These are phyloP conservation scores for Neostethus bicornis DNA, from an alignment of 2,797 vertebrate species.

Conservation along the genomic window DNA sequence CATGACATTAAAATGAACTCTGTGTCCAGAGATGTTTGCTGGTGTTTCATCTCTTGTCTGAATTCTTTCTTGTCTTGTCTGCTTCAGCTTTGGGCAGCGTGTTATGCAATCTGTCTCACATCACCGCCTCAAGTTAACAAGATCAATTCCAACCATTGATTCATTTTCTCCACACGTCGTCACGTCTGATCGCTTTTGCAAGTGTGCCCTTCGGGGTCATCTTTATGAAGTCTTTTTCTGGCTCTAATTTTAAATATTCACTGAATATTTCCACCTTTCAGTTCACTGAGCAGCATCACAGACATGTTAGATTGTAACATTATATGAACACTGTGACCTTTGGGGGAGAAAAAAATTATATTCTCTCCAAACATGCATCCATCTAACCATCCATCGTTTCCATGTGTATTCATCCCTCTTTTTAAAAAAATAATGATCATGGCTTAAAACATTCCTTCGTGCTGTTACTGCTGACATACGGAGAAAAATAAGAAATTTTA, in stretches of 20 bases:
- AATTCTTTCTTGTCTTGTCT: slow-evolving; percentile 4
- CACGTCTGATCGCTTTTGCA: slow-evolving; percentile 16
- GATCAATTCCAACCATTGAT: slow-evolving; percentile 58
- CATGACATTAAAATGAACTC: slow-evolving; percentile 5
- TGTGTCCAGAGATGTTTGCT: slow-evolving; percentile 15
- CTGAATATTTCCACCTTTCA: neutral
- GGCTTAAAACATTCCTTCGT: neutral
- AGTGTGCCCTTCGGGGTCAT: neutral
- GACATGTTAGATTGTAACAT: neutral
- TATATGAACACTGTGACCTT: neutral
- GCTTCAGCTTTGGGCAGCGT: slow-evolving; percentile 29
- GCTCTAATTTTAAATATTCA: neutral
- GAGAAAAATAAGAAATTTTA: no score
- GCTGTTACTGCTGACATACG: neutral
- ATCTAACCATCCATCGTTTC: no score
- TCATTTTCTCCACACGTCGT: slow-evolving; percentile 48
- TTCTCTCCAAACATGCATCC: no score
- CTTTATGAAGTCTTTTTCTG: neutral
- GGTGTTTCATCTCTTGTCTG: slow-evolving; percentile 16
- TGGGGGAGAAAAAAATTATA: no score
- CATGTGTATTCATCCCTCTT: no score
- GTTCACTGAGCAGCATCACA: neutral
- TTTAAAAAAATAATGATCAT: no score
- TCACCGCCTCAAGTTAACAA: slow-evolving; percentile 56
- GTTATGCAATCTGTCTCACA: slow-evolving; percentile 45